Percentiles rank a stretch among this genome's conserved stretches.
phyloP scores from a whole-genome alignment of 2,113 vertebrate species.

The Hystrix brachyura region DNA sequence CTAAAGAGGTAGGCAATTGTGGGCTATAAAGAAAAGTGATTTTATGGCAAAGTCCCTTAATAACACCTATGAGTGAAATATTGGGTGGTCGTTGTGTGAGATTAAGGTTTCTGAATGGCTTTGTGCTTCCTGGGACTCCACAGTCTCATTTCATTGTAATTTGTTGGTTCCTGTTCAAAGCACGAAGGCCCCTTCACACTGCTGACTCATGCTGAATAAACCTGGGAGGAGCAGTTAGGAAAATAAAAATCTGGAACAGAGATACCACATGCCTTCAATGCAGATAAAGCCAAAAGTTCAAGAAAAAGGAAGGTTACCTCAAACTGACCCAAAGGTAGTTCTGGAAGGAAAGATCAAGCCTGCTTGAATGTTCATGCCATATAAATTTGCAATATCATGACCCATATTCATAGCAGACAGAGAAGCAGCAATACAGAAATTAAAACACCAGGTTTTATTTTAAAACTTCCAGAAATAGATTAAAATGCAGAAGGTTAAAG shows the following conservation, averaged over 20 bases:
- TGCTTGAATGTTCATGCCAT: not conserved
- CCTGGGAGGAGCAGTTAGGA: not conserved
- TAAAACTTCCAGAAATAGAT: not conserved
- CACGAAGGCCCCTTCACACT: not conserved
- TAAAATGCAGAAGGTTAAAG: conserved; percentile 39
- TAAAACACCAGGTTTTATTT: conserved; percentile 5
- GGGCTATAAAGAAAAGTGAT: not conserved
- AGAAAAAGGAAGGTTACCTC: not conserved
- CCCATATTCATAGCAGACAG: not conserved
- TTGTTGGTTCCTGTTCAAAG: not conserved
- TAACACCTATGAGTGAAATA: conserved; percentile 11
- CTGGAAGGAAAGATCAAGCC: not conserved
- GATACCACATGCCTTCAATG: not conserved
- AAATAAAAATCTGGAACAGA: conserved; percentile 48
- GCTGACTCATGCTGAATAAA: conserved; percentile 57
- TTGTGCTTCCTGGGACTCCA: conserved; percentile 4
- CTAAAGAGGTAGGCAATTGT: not conserved
- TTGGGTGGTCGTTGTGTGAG: not conserved
- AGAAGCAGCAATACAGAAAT: not conserved
- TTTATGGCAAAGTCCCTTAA: not conserved
- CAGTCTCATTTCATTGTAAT: conserved; percentile 22
- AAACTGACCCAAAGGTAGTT: not conserved
- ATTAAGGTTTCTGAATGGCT: conserved; percentile 1
- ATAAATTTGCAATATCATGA: conserved; percentile 28
- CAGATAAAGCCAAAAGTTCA: conserved; percentile 39